Base-by-base conservation (phyloP, 2,797 vertebrate genomes). In the Salmo trutta region DNA sequence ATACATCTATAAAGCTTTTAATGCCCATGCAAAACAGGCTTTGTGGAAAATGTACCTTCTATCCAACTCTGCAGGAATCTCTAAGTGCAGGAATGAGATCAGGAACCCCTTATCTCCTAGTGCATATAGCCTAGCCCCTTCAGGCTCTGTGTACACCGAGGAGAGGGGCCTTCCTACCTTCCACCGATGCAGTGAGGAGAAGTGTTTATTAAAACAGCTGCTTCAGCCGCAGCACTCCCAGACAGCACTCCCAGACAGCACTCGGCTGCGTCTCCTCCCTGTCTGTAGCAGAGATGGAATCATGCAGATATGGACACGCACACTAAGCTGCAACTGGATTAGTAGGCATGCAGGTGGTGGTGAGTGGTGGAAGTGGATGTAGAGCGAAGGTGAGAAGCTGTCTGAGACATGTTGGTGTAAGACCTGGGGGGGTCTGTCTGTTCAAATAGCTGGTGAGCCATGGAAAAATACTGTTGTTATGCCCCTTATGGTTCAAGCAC, bases 191-290 rank as follows among this genome's bases (percentile, higher is more conserved):
- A 47, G 41, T 47, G 41, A 47, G 75, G 74, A 87, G 84, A 88
- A 79, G 84, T 83, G 81, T 90, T 90, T 84, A 90, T 91, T 88
- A 86, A 89, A 85, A 85, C 78, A 87, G 81, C 81, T 85, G 75
- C 80, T 86, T 91, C 82, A 86, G 84, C 77, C 71, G 3, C 64
- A 68, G 75, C 76, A 81, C 75, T 78, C 56, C 56, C 56, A 21
- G 56, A 59, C 19, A 19, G n/a, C 54, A 59, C 54, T 59, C 1
- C n/a, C n/a, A 21, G 56, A 59, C 19, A 19, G n/a, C 54, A 59
- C 54, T 59, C 1, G 5, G 19, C 54, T n/a, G 77, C 82, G 82
- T 84, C 75, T 73, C 19, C 54, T n/a, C 6, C 16, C 19, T n/a
- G 54, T 21, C 76, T 65, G 76, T 80, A 71, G 64, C 68, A 76